Conservation (phyloP, 2,888 invertebrate species). For the Sericinus montela region DNA sequence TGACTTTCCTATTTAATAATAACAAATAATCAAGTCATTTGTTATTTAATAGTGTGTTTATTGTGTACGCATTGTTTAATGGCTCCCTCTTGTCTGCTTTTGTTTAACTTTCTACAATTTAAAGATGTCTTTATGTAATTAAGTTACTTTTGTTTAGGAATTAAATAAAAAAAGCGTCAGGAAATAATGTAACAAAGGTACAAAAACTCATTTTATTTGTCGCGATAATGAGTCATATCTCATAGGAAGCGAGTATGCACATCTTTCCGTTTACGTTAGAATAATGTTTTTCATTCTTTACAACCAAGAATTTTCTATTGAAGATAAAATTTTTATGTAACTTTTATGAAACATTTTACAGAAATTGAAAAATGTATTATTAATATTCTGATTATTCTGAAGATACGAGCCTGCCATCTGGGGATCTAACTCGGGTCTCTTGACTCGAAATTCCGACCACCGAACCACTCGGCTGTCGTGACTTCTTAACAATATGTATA, state of each 20-base stretch:
- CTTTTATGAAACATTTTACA: too few relatives aligned
- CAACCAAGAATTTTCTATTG: not conserved
- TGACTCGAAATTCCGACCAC: too few relatives aligned
- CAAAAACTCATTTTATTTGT: conserved; percentile 10
- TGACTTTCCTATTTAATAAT: conserved; percentile 28
- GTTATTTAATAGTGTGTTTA: too few relatives aligned
- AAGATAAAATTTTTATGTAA: too few relatives aligned
- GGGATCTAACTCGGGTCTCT: too few relatives aligned
- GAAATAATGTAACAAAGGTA: not conserved
- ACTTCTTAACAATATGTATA: too few relatives aligned
- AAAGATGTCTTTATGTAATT: not conserved
- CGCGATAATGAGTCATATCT: conserved; percentile 10
- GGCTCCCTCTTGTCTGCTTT: not conserved
- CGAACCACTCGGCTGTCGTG: too few relatives aligned
- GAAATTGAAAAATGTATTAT: too few relatives aligned
- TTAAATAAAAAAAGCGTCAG: not conserved
- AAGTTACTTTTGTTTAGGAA: not conserved
- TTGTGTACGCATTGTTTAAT: conserved; percentile 12
- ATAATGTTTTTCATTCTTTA: conserved; percentile 3
- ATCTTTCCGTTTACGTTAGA: conserved; percentile 11
- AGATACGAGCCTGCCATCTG: too few relatives aligned
- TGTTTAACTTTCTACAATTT: not conserved
- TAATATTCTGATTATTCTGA: too few relatives aligned
- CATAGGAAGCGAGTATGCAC: conserved; percentile 6
- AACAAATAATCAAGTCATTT: conserved; percentile 25